A percentile compares a stretch with the other conserved stretches of the same genome.
These are phyloP conservation scores for Miltochrista miniata DNA, from an alignment of 2,888 invertebrate species.

Conservation along the genomic window DNA sequence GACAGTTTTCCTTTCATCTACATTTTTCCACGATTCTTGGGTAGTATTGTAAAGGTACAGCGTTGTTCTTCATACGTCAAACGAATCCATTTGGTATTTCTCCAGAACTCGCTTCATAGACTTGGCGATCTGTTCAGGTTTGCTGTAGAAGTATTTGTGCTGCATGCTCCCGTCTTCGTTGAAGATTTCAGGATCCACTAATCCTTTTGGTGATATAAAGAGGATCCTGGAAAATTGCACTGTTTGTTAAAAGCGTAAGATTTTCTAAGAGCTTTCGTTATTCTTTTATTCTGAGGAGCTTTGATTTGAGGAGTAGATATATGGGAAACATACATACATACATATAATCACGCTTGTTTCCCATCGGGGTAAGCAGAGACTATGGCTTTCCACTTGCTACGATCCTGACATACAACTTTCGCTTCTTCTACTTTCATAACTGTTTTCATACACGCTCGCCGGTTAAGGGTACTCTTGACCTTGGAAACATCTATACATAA, in stretches of 20 bases:
- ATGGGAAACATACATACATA: too few relatives aligned
- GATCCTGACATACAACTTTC: too few relatives aligned
- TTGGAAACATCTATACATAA: too few relatives aligned
- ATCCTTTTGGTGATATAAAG: slow-evolving; percentile 83
- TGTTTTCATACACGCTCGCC: too few relatives aligned
- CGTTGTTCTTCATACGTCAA: slow-evolving; percentile 1
- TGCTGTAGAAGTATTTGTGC: slow-evolving; percentile 83
- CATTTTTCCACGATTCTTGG: background rate
- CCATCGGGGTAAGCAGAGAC: too few relatives aligned
- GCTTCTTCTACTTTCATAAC: too few relatives aligned
- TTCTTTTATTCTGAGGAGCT: too few relatives aligned
- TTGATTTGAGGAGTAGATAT: too few relatives aligned
- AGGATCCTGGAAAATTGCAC: slow-evolving; percentile 74
- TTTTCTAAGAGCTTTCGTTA: background rate
- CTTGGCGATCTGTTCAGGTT: slow-evolving; percentile 75
- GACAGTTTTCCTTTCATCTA: background rate
- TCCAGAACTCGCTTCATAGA: slow-evolving; percentile 75
- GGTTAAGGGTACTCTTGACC: too few relatives aligned
- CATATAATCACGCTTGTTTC: too few relatives aligned
- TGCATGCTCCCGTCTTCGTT: slow-evolving; percentile 84
- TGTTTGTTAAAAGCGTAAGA: background rate
- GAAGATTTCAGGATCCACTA: slow-evolving; percentile 78
- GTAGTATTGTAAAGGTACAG: too few relatives aligned
- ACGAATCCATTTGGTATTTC: slow-evolving; percentile 59
- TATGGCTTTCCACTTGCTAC: too few relatives aligned